A percentile compares a stretch with the other conserved stretches of the same genome.
Conservation (phyloP, 1,140 invertebrate genomes). For the Eueides isabella region DNA sequence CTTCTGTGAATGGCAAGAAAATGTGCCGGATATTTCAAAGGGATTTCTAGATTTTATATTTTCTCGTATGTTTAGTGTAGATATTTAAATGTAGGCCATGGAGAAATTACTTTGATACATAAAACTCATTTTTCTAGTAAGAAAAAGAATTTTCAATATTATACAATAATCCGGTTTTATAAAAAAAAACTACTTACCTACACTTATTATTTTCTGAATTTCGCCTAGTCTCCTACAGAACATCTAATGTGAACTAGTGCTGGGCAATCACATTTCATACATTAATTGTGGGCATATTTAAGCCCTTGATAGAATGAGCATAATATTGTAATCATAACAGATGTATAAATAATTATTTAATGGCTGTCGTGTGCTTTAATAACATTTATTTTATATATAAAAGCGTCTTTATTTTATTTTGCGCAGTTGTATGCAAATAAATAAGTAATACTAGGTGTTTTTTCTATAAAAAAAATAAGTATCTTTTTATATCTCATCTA, state of each 20-base stretch:
- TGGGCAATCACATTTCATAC: neutral
- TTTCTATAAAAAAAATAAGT: too few relatives aligned
- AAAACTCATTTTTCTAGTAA: too few relatives aligned
- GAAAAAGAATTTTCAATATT: too few relatives aligned
- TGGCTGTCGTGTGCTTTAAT: neutral
- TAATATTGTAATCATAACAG: neutral
- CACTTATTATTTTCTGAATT: too few relatives aligned
- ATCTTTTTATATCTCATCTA: too few relatives aligned
- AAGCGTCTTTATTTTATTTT: neutral
- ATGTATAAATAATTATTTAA: too few relatives aligned
- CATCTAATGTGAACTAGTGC: neutral
- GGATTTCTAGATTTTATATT: neutral
- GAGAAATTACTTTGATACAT: neutral
- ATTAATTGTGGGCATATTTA: neutral
- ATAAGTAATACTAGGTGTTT: neutral
- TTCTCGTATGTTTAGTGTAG: neutral
- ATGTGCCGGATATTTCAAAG: neutral
- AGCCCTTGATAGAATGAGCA: neutral
- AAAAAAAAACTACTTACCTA: too few relatives aligned
- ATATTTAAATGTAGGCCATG: constrained; percentile 4
- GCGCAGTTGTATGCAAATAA: neutral
- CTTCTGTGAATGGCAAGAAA: neutral
- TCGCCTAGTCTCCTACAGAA: neutral
- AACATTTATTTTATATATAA: neutral
- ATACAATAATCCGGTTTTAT: too few relatives aligned